These are phyloP conservation scores for Sphaerodactylus townsendi DNA, from an alignment of 2,113 vertebrate genomes.

Conservation along the genomic window DNA sequence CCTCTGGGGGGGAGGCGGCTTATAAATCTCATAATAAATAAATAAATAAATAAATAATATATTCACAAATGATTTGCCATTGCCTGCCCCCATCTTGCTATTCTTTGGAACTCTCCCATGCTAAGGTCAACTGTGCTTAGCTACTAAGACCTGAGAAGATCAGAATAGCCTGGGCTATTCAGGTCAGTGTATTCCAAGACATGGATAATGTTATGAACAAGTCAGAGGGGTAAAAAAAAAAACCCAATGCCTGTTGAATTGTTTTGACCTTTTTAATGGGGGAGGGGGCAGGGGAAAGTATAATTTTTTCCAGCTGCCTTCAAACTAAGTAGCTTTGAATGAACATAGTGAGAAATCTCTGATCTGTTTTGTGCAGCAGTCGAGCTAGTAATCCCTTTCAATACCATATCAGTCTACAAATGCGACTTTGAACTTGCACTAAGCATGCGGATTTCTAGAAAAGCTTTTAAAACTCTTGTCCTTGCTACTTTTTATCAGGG, in stretches of 20 bases:
- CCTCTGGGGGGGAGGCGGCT: too few species aligned
- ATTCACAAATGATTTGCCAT: too few species aligned
- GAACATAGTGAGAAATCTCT: fast-evolving
- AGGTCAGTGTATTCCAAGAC: background rate
- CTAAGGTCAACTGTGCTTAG: too few species aligned
- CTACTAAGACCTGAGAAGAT: too few species aligned
- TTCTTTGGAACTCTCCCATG: too few species aligned
- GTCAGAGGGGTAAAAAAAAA: background rate
- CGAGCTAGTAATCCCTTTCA: background rate
- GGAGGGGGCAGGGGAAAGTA: background rate
- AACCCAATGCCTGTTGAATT: background rate
- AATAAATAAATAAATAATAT: too few species aligned
- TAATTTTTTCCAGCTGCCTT: background rate
- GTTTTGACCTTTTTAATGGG: background rate
- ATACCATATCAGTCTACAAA: background rate
- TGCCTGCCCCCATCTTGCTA: too few species aligned
- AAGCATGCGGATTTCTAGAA: background rate
- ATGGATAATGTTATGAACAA: background rate
- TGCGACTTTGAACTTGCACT: background rate
- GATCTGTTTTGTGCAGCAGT: background rate
- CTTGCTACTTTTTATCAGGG: background rate
- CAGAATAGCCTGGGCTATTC: too few species aligned
- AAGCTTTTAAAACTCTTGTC: background rate
- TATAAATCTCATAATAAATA: too few species aligned
- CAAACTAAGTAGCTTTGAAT: background rate